These are phyloP conservation scores for Hybos culiciformis DNA, from an alignment of 2,888 invertebrate species.

Conservation along the genomic window DNA sequence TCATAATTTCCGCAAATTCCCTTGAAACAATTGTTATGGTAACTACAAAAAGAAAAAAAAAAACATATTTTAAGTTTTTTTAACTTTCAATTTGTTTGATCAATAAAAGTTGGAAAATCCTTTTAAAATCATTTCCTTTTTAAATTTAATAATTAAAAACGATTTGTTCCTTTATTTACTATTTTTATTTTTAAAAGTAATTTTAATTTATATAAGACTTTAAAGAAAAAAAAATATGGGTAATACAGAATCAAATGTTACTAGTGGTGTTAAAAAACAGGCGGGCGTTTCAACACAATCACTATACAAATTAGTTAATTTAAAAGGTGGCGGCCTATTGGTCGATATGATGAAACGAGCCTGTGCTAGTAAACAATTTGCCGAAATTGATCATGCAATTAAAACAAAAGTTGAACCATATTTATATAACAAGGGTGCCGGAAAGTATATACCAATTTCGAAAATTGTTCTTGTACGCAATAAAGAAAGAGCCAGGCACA, in stretches of 20 bases:
- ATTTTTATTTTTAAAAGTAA: too few relatives aligned
- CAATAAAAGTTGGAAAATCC: too few relatives aligned
- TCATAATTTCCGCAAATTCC: too few relatives aligned
- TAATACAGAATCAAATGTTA: slow-evolving; percentile 78
- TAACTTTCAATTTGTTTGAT: too few relatives aligned
- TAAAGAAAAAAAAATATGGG: too few relatives aligned
- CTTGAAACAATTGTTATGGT: too few relatives aligned
- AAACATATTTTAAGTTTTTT: too few relatives aligned
- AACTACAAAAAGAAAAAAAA: too few relatives aligned
- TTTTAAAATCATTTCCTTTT: too few relatives aligned
- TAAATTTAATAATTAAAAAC: too few relatives aligned
- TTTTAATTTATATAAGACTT: too few relatives aligned
- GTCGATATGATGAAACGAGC: slow-evolving; percentile 90
- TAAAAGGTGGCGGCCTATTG: slow-evolving; percentile 87
- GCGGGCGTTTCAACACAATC: slow-evolving; percentile 73
- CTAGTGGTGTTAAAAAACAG: slow-evolving; percentile 90
- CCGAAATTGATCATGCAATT: slow-evolving; percentile 85
- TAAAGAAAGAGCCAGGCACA: slow-evolving; percentile 68
- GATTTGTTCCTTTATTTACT: too few relatives aligned
- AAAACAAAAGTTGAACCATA: slow-evolving; percentile 83
- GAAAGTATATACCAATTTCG: slow-evolving; percentile 78
- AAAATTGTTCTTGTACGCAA: slow-evolving; percentile 78
- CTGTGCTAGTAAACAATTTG: slow-evolving; percentile 76
- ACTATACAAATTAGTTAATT: slow-evolving; percentile 76
- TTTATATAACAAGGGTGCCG: slow-evolving; percentile 85